Conservation (phyloP, 2,797 vertebrate species). For the Chelidonichthys spinosus region DNA sequence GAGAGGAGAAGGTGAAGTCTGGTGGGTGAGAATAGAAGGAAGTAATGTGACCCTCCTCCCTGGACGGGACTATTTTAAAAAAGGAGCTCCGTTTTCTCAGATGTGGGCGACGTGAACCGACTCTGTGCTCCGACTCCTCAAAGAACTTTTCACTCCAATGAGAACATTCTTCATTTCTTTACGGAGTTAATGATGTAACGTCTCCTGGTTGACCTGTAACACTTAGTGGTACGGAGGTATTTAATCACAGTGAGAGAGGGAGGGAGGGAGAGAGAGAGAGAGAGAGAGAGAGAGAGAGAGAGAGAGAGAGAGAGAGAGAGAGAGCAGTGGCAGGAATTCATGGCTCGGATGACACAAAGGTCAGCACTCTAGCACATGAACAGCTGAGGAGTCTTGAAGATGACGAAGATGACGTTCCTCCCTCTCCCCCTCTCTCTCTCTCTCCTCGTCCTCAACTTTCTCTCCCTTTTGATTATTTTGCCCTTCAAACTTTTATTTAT, state of each 20-base stretch:
- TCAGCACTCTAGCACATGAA: constrained; percentile 88
- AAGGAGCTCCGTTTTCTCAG: constrained; percentile 43
- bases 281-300: not conserved
- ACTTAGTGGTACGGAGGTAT: not conserved
- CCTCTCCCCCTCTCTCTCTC: constrained; percentile 1
- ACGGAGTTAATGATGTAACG: not conserved
- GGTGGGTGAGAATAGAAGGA: constrained; percentile 74
- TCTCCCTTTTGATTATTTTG: not conserved
- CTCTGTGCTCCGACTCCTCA: not conserved
- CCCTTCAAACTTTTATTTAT: too few species aligned
- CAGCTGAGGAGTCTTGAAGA: constrained; percentile 89
- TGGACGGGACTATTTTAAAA: constrained; percentile 78
- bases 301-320: not conserved
- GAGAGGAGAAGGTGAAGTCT: constrained; percentile 23
- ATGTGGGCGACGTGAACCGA: not conserved
- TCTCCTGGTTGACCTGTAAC: constrained; percentile 16
- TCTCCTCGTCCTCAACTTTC: not conserved
- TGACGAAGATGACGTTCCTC: constrained; percentile 32
- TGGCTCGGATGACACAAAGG: constrained; percentile 86
- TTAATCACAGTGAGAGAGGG: not conserved
- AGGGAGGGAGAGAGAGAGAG: not conserved
- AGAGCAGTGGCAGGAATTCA: constrained; percentile 60
- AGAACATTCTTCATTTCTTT: not conserved
- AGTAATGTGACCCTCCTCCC: constrained; percentile 82
- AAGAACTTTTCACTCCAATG: not conserved